phyloP scores from a whole-genome alignment of 2,113 vertebrate genomes.

The Hylia prasina region DNA sequence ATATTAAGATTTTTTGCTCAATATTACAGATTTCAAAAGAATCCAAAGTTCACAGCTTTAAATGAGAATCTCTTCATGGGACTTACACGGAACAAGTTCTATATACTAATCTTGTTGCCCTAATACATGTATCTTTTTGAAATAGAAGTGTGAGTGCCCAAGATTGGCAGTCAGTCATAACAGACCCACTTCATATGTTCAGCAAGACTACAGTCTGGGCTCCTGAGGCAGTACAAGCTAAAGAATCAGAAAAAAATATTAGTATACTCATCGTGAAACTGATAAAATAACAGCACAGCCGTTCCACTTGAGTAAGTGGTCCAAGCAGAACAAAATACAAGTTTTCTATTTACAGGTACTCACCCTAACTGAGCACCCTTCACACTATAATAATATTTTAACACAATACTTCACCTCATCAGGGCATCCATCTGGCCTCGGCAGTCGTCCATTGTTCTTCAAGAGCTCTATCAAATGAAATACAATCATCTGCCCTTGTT shows the following conservation, averaged over 20 bases:
- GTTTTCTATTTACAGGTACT: neutral
- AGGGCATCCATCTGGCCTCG: conserved; percentile 84
- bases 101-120: neutral
- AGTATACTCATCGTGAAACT: neutral
- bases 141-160: neutral
- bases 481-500: conserved; percentile 98
- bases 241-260: neutral
- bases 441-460: conserved; percentile 86
- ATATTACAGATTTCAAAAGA: neutral
- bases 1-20: neutral
- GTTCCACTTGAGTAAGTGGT: neutral
- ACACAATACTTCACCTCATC: conserved; percentile 84
- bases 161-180: neutral
- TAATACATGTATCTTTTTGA: neutral
- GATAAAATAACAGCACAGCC: neutral
- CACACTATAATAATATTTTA: neutral
- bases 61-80: neutral
- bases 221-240: neutral
- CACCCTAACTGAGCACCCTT: neutral
- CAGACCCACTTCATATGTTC: neutral
- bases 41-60: neutral
- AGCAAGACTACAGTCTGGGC: neutral
- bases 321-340: neutral
- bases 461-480: conserved; percentile 94
- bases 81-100: neutral